These are phyloP conservation scores for Cerceris rybyensis DNA, from an alignment of 2,888 invertebrate genomes.

Conservation along the genomic window DNA sequence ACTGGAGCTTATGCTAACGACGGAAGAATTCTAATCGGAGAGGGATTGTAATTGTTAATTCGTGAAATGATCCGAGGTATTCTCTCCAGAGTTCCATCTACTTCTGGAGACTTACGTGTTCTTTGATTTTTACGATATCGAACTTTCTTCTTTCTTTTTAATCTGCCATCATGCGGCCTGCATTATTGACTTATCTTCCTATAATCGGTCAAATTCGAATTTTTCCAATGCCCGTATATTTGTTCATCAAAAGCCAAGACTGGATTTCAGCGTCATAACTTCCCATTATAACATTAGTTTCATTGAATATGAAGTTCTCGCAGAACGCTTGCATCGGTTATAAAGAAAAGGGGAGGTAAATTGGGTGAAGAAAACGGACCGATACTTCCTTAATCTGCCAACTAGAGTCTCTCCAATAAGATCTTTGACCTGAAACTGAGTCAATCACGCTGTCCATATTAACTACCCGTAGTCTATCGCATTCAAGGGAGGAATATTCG, in stretches of 20 bases:
- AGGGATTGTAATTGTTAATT: constrained; percentile 81
- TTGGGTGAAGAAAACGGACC: too few relatives aligned
- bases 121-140: constrained; percentile 14
- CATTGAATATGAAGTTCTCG: not conserved
- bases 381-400: too few relatives aligned
- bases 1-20: constrained; percentile 77
- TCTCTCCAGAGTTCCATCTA: constrained; percentile 17
- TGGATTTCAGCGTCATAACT: not conserved
- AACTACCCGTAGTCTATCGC: too few relatives aligned
- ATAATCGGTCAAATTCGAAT: not conserved
- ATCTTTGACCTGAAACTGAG: too few relatives aligned
- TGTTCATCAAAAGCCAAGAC: not conserved
- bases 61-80: constrained; percentile 76
- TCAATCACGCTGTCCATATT: too few relatives aligned
- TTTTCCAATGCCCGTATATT: not conserved
- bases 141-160: constrained; percentile 17
- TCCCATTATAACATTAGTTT: not conserved
- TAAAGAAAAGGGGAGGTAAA: too few relatives aligned
- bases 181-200: not conserved
- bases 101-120: constrained; percentile 2
- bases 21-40: constrained; percentile 74
- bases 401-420: too few relatives aligned
- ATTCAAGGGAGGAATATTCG: not conserved
- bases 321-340: not conserved
- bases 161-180: not conserved